These are phyloP conservation scores for Onychorhynchus coronatus DNA, from an alignment of 2,113 vertebrate genomes.

Conservation along the genomic window DNA sequence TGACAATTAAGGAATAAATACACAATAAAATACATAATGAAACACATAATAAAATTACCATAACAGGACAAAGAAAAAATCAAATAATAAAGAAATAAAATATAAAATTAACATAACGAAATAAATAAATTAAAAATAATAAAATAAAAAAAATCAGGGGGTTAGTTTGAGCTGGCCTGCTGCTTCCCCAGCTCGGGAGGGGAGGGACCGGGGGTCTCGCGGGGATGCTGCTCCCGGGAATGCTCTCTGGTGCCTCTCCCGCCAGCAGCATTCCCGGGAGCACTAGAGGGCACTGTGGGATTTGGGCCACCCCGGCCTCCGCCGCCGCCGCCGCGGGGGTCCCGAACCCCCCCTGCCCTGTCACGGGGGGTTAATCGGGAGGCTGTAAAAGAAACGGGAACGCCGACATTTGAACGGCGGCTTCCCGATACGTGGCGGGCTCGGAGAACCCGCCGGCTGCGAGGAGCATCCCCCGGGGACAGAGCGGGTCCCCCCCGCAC, in stretches of 20 bases:
- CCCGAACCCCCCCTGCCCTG: constrained; percentile 29
- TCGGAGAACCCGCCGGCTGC: neutral
- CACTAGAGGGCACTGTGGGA: constrained; percentile 93
- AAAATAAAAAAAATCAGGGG: fast-evolving
- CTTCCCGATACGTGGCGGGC: neutral
- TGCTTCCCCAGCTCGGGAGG: neutral
- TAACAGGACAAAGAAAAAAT: fast-evolving
- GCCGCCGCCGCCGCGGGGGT: constrained; percentile 23
- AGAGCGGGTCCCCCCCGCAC: neutral
- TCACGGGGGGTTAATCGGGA: neutral
- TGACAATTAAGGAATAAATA: neutral
- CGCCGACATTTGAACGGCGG: neutral
- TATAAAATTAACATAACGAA: neutral
- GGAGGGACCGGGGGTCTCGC: neutral
- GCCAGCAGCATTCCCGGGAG: constrained; percentile 29
- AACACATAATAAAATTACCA: neutral
- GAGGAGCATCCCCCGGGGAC: neutral
- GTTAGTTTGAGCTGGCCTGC: neutral
- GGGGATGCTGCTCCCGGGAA: neutral
- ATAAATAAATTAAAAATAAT: fast-evolving
- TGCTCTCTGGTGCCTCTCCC: neutral
- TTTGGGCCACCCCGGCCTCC: constrained; percentile 78
- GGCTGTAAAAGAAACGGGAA: neutral
- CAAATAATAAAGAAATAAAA: neutral
- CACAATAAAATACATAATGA: fast-evolving